A percentile compares a stretch with the other conserved stretches of the same genome.
These are phyloP conservation scores for Hippolais icterina DNA, from an alignment of 2,113 vertebrate genomes.

Conservation along the genomic window DNA sequence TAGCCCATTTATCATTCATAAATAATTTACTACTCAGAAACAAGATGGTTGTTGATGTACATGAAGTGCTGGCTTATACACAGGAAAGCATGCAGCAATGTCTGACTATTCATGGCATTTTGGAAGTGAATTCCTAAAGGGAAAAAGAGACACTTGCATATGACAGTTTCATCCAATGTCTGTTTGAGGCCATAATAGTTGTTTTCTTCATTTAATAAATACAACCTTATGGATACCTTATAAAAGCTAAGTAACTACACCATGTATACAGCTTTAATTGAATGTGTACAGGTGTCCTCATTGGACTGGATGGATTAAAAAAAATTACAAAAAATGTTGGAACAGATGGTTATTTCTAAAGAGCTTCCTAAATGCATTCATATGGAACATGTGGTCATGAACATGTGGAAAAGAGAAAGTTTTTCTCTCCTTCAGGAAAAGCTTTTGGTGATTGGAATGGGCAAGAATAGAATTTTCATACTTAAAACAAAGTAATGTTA, in stretches of 20 bases:
- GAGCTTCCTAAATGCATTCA: not conserved
- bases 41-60: not conserved
- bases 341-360: not conserved
- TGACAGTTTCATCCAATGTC: not conserved
- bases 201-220: not conserved
- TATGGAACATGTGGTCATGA: not conserved
- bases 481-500: not conserved
- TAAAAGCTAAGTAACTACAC: not conserved
- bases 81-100: not conserved
- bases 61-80: not conserved
- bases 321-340: not conserved
- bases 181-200: not conserved
- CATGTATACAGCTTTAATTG: not conserved
- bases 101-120: not conserved
- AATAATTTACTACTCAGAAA: not conserved
- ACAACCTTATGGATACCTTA: not conserved
- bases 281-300: not conserved
- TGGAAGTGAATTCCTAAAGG: not conserved
- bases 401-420: not conserved
- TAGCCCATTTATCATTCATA: conserved; percentile 31
- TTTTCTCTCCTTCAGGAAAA: not conserved
- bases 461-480: not conserved
- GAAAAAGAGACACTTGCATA: not conserved
- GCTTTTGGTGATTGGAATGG: not conserved
- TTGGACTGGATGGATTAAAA: not conserved